phyloP scores from a whole-genome alignment of 2,113 vertebrate genomes.

The Petroica traversi region DNA sequence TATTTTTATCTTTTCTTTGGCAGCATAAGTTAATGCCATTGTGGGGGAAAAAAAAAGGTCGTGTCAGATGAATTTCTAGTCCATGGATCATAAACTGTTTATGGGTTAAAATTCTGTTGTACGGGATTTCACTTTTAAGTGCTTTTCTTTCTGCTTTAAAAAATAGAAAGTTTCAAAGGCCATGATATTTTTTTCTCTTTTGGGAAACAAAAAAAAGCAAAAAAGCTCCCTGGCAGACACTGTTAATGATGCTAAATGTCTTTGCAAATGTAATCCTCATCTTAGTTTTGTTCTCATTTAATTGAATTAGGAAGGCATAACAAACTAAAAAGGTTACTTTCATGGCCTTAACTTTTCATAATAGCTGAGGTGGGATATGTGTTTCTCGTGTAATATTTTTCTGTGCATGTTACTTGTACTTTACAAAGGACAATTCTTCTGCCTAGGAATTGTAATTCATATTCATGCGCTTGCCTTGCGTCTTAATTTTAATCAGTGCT shows the following conservation, averaged over 20 bases:
- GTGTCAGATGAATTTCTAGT: neutral
- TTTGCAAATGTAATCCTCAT: constrained; percentile 30
- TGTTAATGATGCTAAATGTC: constrained; percentile 30
- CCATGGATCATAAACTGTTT: neutral
- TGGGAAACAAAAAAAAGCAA: neutral
- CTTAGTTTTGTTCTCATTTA: constrained; percentile 32
- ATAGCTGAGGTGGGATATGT: neutral
- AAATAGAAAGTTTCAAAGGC: neutral
- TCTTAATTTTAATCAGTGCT: constrained; percentile 51
- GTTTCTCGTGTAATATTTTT: constrained; percentile 19
- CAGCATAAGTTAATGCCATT: neutral
- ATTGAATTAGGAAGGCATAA: constrained; percentile 50
- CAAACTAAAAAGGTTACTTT: constrained; percentile 31
- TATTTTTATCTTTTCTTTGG: neutral
- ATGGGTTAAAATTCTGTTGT: neutral
- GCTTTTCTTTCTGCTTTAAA: neutral
- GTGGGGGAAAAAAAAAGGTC: neutral
- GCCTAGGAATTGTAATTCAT: constrained; percentile 2
- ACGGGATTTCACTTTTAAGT: neutral
- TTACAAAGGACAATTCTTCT: neutral
- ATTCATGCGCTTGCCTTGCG: neutral
- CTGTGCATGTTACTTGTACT: neutral
- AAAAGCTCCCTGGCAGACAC: neutral
- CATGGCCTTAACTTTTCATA: neutral
- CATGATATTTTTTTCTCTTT: neutral